These are phyloP conservation scores for Psittacula cyanocephala DNA, from an alignment of 2,113 vertebrate genomes.

Conservation along the genomic window DNA sequence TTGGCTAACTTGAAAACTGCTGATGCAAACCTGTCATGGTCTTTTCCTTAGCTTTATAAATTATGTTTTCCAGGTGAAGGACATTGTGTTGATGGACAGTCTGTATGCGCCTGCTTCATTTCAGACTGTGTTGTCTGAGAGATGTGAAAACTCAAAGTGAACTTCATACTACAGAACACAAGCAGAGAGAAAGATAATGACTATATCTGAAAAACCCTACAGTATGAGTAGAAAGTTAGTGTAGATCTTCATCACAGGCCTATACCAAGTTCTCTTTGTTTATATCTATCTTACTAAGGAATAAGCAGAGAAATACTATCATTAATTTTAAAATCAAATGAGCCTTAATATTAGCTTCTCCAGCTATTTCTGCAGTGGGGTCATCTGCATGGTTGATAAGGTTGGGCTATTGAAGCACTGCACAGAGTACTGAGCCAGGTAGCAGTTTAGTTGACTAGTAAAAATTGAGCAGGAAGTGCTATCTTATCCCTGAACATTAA, in stretches of 20 bases:
- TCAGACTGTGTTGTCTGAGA: conserved; percentile 21
- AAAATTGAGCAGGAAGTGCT: not conserved
- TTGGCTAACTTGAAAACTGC: conserved; percentile 36
- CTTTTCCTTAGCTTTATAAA: conserved; percentile 50
- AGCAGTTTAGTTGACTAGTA: not conserved
- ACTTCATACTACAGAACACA: not conserved
- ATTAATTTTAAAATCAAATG: conserved; percentile 15
- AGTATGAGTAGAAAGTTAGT: not conserved
- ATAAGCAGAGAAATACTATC: not conserved
- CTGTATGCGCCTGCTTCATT: not conserved
- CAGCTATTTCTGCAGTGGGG: not conserved
- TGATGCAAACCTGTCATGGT: conserved; percentile 35
- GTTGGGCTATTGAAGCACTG: not conserved
- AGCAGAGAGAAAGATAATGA: not conserved
- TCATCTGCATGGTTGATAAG: not conserved
- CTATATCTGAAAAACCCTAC: not conserved
- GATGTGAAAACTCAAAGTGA: not conserved
- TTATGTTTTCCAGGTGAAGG: conserved; percentile 63
- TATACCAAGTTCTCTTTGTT: not conserved
- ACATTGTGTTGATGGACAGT: conserved; percentile 48
- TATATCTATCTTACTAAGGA: not conserved
- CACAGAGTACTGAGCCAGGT: not conserved
- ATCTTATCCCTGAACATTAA: not conserved
- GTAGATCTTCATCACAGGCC: not conserved
- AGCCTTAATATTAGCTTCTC: not conserved